A percentile compares a stretch with the other conserved stretches of the same genome.
Evolutionary conservation across 64 coral and sea anemone genomes (phyloP).

Genomic region (Exaiptasia diaphana): DNA sequence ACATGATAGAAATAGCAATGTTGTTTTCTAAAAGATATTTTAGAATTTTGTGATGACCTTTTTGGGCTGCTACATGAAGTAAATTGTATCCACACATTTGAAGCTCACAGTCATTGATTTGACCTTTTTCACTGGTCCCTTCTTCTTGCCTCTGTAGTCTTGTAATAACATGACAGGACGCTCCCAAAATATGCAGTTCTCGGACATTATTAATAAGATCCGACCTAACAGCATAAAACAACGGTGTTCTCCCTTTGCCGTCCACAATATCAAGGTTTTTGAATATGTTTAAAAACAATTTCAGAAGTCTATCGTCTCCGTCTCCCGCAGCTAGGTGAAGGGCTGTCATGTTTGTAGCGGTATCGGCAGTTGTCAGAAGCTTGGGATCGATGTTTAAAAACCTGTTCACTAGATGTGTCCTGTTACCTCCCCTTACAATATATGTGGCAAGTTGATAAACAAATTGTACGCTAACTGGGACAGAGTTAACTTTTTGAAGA

Average conservation of each 20-base stretch:
- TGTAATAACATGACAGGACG: constrained; percentile 23
- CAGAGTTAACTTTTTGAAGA: background rate
- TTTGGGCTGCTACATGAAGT: constrained; percentile 62
- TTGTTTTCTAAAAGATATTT: constrained; percentile 52
- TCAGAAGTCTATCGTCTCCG: background rate
- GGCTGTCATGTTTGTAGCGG: constrained; percentile 31
- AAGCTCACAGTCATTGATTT: constrained; percentile 36
- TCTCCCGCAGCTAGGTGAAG: constrained; percentile 46
- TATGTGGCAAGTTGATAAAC: constrained; percentile 59
- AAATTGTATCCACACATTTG: constrained; percentile 53
- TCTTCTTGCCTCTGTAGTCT: background rate
- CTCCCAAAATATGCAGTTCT: constrained; percentile 35
- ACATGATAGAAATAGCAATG: background rate
- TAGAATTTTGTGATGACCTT: constrained; percentile 27
- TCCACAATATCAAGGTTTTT: constrained; percentile 44
- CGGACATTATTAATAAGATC: constrained; percentile 11
- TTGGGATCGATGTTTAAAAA: constrained; percentile 39
- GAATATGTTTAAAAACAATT: constrained; percentile 44
- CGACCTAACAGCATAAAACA: constrained; percentile 46
- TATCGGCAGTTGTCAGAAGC: constrained; percentile 9
- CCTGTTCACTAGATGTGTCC: background rate
- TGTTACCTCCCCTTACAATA: constrained; percentile 25
- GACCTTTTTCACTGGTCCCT: background rate
- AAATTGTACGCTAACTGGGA: background rate
- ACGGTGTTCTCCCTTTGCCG: constrained; percentile 38